phyloP scores from a whole-genome alignment of 2,797 vertebrate species.

The Gymnothorax reevesii region DNA sequence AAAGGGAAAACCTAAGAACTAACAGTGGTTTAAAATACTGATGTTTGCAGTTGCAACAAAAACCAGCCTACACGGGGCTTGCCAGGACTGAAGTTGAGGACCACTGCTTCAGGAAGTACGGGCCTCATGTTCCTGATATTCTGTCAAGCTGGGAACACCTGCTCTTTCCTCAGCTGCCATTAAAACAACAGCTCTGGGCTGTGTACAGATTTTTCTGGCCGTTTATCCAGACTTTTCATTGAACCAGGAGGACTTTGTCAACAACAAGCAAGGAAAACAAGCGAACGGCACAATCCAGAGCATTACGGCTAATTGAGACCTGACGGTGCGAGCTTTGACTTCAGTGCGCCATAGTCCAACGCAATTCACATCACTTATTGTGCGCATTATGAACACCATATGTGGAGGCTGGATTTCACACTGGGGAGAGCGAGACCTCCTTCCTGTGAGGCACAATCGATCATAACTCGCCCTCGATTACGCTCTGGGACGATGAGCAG shows the following conservation, averaged over 20 bases:
- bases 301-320: constrained; percentile 18
- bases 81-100: too few species aligned
- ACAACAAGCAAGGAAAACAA: background rate
- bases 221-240: too few species aligned
- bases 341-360: background rate
- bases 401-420: constrained; percentile 6
- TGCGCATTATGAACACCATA: constrained; percentile 18
- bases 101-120: background rate
- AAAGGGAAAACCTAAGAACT: too few species aligned
- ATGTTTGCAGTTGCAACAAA: too few species aligned
- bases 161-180: background rate
- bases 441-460: background rate
- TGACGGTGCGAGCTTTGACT: constrained; percentile 21
- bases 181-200: background rate
- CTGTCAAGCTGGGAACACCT: background rate
- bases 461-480: constrained; percentile 4
- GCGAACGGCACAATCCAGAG: constrained; percentile 10
- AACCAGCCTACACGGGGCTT: too few species aligned
- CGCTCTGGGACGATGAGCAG: background rate
- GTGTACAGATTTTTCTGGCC: background rate
- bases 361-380: background rate
- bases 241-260: background rate
- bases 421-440: background rate
- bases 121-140: background rate
- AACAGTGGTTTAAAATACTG: too few species aligned